A percentile compares a stretch with the other conserved stretches of the same genome.
These are phyloP conservation scores for Drosophila kikkawai DNA, from an alignment of 1,140 invertebrate genomes.

Conservation along the genomic window DNA sequence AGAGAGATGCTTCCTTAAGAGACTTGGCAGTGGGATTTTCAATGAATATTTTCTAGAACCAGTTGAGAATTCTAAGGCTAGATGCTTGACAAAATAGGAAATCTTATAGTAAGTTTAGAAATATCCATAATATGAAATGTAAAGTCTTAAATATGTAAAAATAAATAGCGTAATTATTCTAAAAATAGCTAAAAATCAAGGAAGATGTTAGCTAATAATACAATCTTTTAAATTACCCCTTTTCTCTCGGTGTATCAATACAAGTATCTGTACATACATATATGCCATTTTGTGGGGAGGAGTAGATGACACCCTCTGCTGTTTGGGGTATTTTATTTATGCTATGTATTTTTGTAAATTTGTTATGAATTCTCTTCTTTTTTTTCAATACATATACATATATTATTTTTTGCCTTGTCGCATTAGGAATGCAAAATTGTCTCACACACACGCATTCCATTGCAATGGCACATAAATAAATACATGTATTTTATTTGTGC, in stretches of 20 bases:
- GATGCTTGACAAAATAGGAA: not conserved
- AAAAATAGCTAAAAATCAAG: not conserved
- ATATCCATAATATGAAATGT: no score
- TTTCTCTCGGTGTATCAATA: not conserved
- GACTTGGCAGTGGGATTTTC: no score
- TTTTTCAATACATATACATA: conserved; percentile 27
- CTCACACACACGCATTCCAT: conserved; percentile 24
- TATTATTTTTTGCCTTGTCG: conserved; percentile 61
- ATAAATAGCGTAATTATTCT: no score
- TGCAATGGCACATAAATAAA: conserved; percentile 26
- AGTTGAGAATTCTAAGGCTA: not conserved
- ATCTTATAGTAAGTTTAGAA: not conserved
- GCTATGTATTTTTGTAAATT: conserved; percentile 67
- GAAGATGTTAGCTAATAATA: not conserved
- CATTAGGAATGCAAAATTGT: conserved; percentile 78
- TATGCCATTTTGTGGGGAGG: not conserved
- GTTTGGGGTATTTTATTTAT: conserved; percentile 69
- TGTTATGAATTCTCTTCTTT: conserved; percentile 67
- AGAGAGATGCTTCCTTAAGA: no score
- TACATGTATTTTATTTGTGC: conserved; percentile 39
- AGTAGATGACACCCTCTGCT: conserved; percentile 6
- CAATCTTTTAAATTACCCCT: not conserved
- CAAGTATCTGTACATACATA: not conserved
- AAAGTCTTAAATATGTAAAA: no score
- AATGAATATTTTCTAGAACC: not conserved